Base-by-base conservation (phyloP, 2,797 vertebrate genomes). In the Sebastes alutus region DNA sequence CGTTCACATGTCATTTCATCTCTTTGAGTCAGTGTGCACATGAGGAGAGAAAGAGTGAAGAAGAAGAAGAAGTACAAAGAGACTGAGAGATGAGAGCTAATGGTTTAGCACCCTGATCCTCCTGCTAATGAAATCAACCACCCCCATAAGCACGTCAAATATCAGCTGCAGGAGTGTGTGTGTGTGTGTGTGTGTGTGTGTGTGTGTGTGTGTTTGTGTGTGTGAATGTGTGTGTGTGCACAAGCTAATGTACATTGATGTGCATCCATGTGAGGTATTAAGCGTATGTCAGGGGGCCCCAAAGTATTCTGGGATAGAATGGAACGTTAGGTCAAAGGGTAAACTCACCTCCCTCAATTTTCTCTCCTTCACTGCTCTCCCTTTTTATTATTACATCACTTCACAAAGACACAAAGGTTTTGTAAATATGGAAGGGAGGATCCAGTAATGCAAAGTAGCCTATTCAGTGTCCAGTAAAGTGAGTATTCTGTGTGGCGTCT, bases 251-350 rank as follows among this genome's bases (percentile, higher is more conserved):
- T 82, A 38, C 38, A 38, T 38, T 38, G 38, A 38, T 38, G 38
- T 38, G 78, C 22, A 46, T 84, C 64, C 76, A 74, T 85, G 84
- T 89, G 83, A 90, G 72, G 75, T 59, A 88, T 86, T 87, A 80
- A 82, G 80, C 58, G 14, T 86, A 80, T 82, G 78, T 86, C 75
- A 71, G 69, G 78, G 68, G 81, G 78, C 86, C 81, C 75, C 76
- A 78, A 85, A 84, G 87, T 87, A 88, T 86, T 86, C 77, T 73
- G 78, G 71, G 62, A 77, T 18, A 69, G 77, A 91, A 64, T 52
- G 72, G 88, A 87, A 87, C 74, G 25, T 71, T 79, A 74, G 86
- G 91, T 90, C 87, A 92, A 81, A 88, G 87, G 87, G 62, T 75
- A 69, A 89, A 78, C 55, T 73, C 72, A 81, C 72, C 72, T 81